Percentiles rank a stretch among this genome's conserved stretches.
phyloP scores from a whole-genome alignment of 2,888 invertebrate species.

The Lithophane ornitopus region DNA sequence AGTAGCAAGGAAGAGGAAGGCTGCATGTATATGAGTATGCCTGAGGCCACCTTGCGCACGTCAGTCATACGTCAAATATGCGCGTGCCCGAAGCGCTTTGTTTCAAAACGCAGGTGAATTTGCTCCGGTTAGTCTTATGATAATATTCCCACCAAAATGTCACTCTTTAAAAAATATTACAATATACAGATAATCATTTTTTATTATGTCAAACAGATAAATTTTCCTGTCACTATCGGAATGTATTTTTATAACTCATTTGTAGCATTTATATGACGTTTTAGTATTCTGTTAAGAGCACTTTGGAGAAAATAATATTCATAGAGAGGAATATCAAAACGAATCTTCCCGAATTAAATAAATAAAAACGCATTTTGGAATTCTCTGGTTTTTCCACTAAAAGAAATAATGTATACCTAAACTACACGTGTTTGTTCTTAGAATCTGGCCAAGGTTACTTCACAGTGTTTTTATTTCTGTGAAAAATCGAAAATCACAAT shows the following conservation, averaged over 20 bases:
- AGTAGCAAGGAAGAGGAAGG: constrained; percentile 66
- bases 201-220: constrained; percentile 35
- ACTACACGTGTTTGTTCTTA: constrained; percentile 43
- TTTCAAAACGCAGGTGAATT: constrained; percentile 67
- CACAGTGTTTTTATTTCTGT: constrained; percentile 13
- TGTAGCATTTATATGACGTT: constrained; percentile 28
- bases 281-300: neutral
- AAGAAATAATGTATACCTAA: constrained; percentile 32
- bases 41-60: constrained; percentile 76
- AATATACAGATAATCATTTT: constrained; percentile 55
- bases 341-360: neutral
- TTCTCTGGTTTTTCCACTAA: constrained; percentile 5
- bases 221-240: constrained; percentile 50
- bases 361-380: constrained; percentile 16
- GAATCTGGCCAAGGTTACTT: constrained; percentile 37
- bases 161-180: constrained; percentile 41
- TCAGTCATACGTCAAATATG: constrained; percentile 68
- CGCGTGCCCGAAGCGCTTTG: constrained; percentile 61
- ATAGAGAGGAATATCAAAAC: too few relatives aligned
- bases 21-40: constrained; percentile 64
- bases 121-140: constrained; percentile 48
- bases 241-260: constrained; percentile 48
- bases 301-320: neutral
- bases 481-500: constrained; percentile 11
- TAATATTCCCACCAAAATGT: constrained; percentile 50